Base-by-base conservation (phyloP, 2,888 invertebrate species). In the Charanyca ferruginea region DNA sequence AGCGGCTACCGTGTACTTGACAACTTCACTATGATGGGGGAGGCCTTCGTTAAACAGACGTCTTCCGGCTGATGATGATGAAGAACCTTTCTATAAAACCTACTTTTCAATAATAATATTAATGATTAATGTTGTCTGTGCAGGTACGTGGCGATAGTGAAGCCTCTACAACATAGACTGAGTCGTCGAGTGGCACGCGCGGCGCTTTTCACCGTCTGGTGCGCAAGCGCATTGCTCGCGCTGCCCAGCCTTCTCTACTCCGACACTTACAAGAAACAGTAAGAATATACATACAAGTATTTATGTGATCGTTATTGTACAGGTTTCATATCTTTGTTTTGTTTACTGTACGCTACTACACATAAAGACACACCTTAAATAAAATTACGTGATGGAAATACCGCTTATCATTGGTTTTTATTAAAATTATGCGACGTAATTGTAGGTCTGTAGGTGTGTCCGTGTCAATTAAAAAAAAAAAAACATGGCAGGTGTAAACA, bases 91-190 rank as follows among this genome's bases (percentile, higher is more conserved):
- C n/a, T n/a, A n/a, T n/a, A n/a, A n/a, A n/a, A 38, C 35, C 35
- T 2, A 38, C 16, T 16, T 42, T n/a, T 42, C 18, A 42, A 42
- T 42, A 2, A 6, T 42, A 38, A 42, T 20, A 45, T 11, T 20
- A 45, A 45, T 20, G 20, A 8, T 7, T n/a, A 0, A 25, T 47
- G 35, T 0, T 38, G 0, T 79, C 74, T 82, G 38, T 77, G 13
- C 95, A 98, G 98, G 91, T 99, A 98, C 89, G 97, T 98, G 89
- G 99, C 98, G 0, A 98, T 99, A 86, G 98, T 99, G 61, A 97
- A 97, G 87, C 99, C 99, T 0, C 94, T 99, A 16, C 97, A 98
- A 81, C 98, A 98, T 47, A 96, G 98, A 75, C 97, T 98, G 93
- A 98, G 98, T 20, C 96, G 97, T 47, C 95, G 96, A 20, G 96